Conservation (phyloP, 30 jellyfish, hydroid and myxozoan genomes). For the Phacellophora camtschatica region DNA sequence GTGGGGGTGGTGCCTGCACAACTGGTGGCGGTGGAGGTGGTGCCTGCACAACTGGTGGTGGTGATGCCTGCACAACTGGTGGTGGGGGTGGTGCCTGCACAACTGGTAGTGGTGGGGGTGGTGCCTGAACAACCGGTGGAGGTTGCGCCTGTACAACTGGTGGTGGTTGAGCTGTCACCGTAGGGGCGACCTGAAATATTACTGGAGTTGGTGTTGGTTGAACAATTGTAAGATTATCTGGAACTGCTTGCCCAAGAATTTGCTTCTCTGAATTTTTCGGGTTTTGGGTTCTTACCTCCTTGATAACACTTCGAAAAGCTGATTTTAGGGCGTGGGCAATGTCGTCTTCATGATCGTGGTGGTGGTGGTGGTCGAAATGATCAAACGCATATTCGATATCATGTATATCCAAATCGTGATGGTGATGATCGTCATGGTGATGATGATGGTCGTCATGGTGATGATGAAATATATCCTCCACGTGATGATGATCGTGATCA, state of each 20-base stretch:
- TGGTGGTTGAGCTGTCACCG: no score
- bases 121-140: conserved; percentile 40
- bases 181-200: no score
- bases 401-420: conserved; percentile 26
- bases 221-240: no score
- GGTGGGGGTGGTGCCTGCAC: conserved; percentile 70
- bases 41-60: conserved; percentile 30
- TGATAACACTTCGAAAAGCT: conserved; percentile 49
- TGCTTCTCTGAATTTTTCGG: not conserved
- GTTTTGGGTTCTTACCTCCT: conserved; percentile 33
- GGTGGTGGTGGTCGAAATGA: conserved; percentile 29
- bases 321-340: conserved; percentile 39
- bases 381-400: conserved; percentile 38
- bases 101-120: conserved; percentile 40
- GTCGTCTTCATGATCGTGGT: conserved; percentile 33
- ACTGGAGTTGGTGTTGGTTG: no score
- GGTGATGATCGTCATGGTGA: conserved; percentile 15
- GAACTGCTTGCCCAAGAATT: conserved; percentile 22
- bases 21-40: conserved; percentile 72
- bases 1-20: conserved; percentile 67
- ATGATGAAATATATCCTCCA: not conserved
- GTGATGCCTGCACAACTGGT: not conserved
- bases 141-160: conserved; percentile 11
- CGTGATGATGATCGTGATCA: conserved; percentile 30
- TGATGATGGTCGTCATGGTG: conserved; percentile 28